Evolutionary conservation across 2,113 vertebrate genomes (phyloP), one percentile per base, ranked within the genome.

Genomic region (Mustelus asterias): DNA sequence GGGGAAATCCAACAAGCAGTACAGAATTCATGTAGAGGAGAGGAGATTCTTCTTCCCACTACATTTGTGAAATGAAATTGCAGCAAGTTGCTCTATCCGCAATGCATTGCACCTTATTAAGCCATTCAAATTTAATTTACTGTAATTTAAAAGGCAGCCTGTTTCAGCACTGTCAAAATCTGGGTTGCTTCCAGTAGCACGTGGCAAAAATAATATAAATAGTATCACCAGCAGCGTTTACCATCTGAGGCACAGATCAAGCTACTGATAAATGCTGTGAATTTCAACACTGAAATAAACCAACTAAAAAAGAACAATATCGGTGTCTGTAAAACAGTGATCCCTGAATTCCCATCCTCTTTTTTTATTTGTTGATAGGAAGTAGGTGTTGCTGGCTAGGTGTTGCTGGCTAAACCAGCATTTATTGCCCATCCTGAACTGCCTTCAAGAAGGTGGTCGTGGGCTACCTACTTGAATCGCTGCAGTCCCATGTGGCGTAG

Each of bases 181-280:
- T 92, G 54, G 88, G 58, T 29, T 60, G 29, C 14, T 90, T 90
- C 88, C 29, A 63, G n/a, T 0, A 63, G 60, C 60, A 54, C 48
- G 24, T 89, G 86, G 86, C 86, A 89, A 54, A 65, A 92, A 65
- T 92, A 60, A 90, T 89, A 90, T 58, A 37, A 92, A 65, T 92
- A 65, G 58, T 65, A 92, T 37, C 33, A 20, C 63, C 89, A 92
- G 58, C 63, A n/a, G 33, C 16, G 20, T 37, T 65, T 33, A n/a
- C 89, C 33, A 65, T 37, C 89, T n/a, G n/a, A 92, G 65, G 60
- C 63, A 63, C 88, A 63, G 88, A 90, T 90, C 26, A 90, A 90
- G 26, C 58, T 48, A 88, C 85, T 54, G 54, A 88, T 90, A 90
- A 37, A 33, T 37, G 58, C 48, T 92, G 89, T 65, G 16, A 83